phyloP scores from a whole-genome alignment of 2,888 invertebrate species.

The Tipula unca region DNA sequence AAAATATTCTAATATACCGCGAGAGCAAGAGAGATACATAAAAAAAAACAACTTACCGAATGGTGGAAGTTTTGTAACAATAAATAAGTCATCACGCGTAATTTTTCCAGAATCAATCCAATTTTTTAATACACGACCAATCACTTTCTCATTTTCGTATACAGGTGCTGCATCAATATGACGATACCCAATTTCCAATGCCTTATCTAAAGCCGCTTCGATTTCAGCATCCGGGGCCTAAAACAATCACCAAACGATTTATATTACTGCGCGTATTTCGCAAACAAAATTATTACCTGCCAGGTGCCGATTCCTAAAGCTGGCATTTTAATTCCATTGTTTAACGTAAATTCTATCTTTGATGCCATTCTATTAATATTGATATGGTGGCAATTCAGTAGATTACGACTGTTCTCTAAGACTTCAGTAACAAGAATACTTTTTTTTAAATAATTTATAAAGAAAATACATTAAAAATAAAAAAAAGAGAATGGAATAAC shows the following conservation, averaged over 20 bases:
- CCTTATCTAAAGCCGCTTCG: constrained; percentile 56
- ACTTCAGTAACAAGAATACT: neutral
- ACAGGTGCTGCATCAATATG: constrained; percentile 74
- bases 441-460: too few relatives aligned
- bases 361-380: constrained; percentile 29
- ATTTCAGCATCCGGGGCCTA: constrained; percentile 60
- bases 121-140: constrained; percentile 63
- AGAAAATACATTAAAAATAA: too few relatives aligned
- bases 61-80: constrained; percentile 74
- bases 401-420: neutral
- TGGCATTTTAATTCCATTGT: constrained; percentile 56
- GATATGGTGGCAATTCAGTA: neutral
- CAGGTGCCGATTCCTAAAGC: constrained; percentile 70
- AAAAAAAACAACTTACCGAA: constrained; percentile 40
- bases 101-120: constrained; percentile 60
- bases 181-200: constrained; percentile 68
- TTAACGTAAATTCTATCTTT: constrained; percentile 37
- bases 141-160: constrained; percentile 66
- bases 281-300: constrained; percentile 51
- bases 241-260: constrained; percentile 23
- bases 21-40: too few relatives aligned
- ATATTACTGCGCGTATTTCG: neutral
- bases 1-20: too few relatives aligned
- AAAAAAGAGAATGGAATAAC: too few relatives aligned
- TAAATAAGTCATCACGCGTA: constrained; percentile 68